phyloP scores from a whole-genome alignment of 1,140 invertebrate genomes.

The Lasioglossum baleicum region DNA sequence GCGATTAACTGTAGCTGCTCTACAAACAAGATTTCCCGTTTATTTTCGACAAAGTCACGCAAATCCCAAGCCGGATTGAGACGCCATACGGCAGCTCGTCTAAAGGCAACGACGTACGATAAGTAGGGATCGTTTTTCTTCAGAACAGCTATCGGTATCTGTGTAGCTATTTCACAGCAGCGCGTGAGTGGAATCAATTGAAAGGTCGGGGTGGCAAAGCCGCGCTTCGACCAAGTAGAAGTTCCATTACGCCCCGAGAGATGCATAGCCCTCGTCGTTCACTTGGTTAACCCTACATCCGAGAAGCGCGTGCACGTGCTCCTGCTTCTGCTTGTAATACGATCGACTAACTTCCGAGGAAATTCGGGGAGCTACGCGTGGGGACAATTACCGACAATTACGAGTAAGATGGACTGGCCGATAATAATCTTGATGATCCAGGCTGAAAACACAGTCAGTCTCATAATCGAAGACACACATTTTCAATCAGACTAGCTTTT shows the following conservation, averaged over 20 bases:
- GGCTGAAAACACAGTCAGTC: no score
- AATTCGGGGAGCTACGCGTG: constrained; percentile 15
- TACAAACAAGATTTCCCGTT: neutral
- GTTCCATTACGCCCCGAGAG: constrained; percentile 55
- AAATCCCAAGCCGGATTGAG: constrained; percentile 31
- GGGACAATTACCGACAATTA: constrained; percentile 61
- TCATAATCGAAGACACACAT: no score
- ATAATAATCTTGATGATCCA: constrained; percentile 14
- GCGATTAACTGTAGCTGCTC: no score
- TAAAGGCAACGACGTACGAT: constrained; percentile 26
- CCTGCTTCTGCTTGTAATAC: constrained; percentile 34
- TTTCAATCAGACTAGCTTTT: no score
- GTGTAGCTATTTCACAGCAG: constrained; percentile 19
- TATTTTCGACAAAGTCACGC: constrained; percentile 11
- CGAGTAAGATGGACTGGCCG: constrained; percentile 45
- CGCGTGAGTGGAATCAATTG: constrained; percentile 62
- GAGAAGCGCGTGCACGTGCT: constrained; percentile 52
- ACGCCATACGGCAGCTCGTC: neutral
- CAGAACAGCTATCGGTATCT: constrained; percentile 39
- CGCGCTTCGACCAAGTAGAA: constrained; percentile 48
- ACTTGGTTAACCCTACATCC: constrained; percentile 40
- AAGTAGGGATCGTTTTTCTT: constrained; percentile 47
- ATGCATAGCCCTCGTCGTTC: constrained; percentile 45
- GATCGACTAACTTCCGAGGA: constrained; percentile 52
- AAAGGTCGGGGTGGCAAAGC: constrained; percentile 23